Percentiles rank a stretch among this genome's conserved stretches.
Conservation (phyloP, 2,113 vertebrate genomes). For the Zosterops lateralis region DNA sequence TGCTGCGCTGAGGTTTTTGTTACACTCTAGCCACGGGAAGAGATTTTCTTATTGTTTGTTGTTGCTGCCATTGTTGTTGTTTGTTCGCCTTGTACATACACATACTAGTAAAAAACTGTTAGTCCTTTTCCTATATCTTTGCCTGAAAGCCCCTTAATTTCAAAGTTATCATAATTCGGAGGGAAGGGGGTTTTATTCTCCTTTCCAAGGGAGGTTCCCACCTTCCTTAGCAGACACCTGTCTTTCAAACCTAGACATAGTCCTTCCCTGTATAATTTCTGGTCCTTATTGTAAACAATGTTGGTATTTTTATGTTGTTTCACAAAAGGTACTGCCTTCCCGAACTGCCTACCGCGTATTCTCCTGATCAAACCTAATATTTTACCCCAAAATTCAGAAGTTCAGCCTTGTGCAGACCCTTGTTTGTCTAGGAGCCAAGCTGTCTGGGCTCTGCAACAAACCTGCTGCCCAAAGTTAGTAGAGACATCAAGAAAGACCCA, state of each 20-base stretch:
- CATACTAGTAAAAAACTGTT: background rate
- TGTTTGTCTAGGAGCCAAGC: background rate
- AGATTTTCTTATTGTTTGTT: no score
- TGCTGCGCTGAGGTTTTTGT: background rate
- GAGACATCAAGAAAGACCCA: no score
- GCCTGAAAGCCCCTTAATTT: background rate
- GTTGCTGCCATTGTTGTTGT: background rate
- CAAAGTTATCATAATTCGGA: background rate
- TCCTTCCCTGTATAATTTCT: background rate
- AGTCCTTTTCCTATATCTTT: background rate
- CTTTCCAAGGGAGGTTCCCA: accelerated
- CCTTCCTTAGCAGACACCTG: background rate
- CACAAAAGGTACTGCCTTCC: background rate
- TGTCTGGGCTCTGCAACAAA: background rate
- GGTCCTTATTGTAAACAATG: background rate
- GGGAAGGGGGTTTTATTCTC: background rate
- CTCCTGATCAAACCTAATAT: accelerated
- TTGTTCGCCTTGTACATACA: no score
- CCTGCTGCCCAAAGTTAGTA: background rate
- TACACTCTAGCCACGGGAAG: background rate
- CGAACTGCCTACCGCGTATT: accelerated
- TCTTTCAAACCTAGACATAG: background rate
- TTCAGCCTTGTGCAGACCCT: background rate
- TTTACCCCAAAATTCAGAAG: background rate
- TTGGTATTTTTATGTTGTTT: background rate